These are phyloP conservation scores for Thomomys bottae DNA, from an alignment of 2,113 vertebrate genomes.

Conservation along the genomic window DNA sequence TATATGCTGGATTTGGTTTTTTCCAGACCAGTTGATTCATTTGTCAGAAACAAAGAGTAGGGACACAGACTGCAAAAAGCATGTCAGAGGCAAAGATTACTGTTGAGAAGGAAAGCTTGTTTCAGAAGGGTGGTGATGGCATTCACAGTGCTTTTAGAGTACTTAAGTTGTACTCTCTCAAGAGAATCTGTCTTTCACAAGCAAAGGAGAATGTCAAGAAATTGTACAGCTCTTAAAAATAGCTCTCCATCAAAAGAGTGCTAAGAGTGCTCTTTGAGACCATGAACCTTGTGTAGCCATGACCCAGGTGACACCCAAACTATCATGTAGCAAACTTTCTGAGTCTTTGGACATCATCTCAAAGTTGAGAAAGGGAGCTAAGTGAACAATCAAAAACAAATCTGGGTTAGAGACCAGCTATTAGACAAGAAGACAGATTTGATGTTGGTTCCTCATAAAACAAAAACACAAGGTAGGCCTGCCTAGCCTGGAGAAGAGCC, in stretches of 20 bases:
- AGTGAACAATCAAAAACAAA: slow-evolving; percentile 27
- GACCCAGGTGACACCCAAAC: not conserved
- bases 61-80: slow-evolving; percentile 42
- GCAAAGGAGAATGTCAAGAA: slow-evolving; percentile 63
- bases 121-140: slow-evolving; percentile 25
- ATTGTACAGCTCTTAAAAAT: slow-evolving; percentile 57
- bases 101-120: slow-evolving; percentile 54
- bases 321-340: slow-evolving; percentile 29
- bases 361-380: slow-evolving; percentile 25
- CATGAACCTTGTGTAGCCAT: not conserved
- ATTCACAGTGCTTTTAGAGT: slow-evolving; percentile 50
- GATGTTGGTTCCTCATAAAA: not conserved
- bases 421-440: slow-evolving; percentile 32
- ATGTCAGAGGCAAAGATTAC: slow-evolving; percentile 44
- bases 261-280: slow-evolving; percentile 12
- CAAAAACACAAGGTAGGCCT: not conserved
- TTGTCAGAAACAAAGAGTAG: slow-evolving; percentile 55
- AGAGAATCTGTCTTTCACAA: slow-evolving; percentile 61
- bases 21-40: slow-evolving; percentile 58
- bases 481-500: not conserved
- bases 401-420: not conserved
- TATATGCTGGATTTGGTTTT: slow-evolving; percentile 63
- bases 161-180: slow-evolving; percentile 56
- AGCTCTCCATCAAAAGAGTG: slow-evolving; percentile 61
- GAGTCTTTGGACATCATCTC: slow-evolving; percentile 58